Evolutionary conservation across 1,140 invertebrate species (phyloP), one percentile per base, ranked within the genome.

Genomic region (Euwallacea similis): DNA sequence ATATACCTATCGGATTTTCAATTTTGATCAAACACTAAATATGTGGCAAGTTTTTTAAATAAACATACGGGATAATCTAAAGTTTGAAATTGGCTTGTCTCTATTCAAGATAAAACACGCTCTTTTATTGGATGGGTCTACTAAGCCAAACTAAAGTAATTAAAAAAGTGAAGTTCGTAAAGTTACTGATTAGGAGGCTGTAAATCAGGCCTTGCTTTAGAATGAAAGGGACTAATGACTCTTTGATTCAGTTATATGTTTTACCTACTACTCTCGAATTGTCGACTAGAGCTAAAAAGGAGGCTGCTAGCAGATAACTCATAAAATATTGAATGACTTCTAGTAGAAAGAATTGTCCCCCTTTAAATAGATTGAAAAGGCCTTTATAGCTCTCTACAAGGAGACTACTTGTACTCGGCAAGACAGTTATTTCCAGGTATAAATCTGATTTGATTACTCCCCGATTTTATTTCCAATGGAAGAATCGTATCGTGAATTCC

Each of bases 131-230:
- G 63, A 62, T 71, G 68, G 71, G 60, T 75, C 68, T 65, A 47
- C 60, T 71, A 43, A 74, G 72, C 62, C 74, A 73, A 76, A 75
- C 69, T 75, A 71, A 73, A 75, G 69, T 75, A 76, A 76, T 76
- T 76, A 76, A 75, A 76, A 71, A 73, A 70, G 71, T 65, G 69
- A 76, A 75, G 76, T 74, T 76, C 55, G 66, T 55, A 73, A 76
- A 76, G 74, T 76, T 70, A 72, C 74, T 74, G 76, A 76, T 76
- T 76, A 73, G 74, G 71, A 71, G 70, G 66, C 72, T 72, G 74
- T 75, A 76, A 76, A 76, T 76, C 76, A 76, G 42, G 69, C 46
- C 43, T 44, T 33, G 73, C 73, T 75, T 76, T 76, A 69, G 73
- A 72, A 66, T 76, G 73, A 76, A 76, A 74, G 69, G 72, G 65